A percentile compares a stretch with the other conserved stretches of the same genome.
Evolutionary conservation across 2,797 vertebrate genomes (phyloP).

Genomic region (Peromyscus attwateri): DNA sequence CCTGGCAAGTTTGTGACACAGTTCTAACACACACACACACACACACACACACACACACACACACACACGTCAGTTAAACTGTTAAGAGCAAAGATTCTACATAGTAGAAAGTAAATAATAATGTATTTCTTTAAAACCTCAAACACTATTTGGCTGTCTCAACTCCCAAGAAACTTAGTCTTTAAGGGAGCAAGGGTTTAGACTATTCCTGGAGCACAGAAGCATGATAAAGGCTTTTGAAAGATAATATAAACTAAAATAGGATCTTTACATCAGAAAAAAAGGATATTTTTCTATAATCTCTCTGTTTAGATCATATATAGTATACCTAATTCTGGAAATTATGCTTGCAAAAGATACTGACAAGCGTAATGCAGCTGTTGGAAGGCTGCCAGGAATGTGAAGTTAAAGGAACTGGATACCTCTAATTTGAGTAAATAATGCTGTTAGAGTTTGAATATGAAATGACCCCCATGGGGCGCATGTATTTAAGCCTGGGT

Average conservation of each 20-base stretch:
- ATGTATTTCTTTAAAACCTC: constrained; percentile 27
- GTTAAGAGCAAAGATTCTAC: background rate
- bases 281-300: background rate
- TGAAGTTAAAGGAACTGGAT: constrained; percentile 3
- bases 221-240: constrained; percentile 13
- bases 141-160: background rate
- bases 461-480: background rate
- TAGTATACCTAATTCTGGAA: constrained; percentile 53
- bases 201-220: constrained; percentile 42
- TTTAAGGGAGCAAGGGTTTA: constrained; percentile 12
- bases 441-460: background rate
- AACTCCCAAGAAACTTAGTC: constrained; percentile 46
- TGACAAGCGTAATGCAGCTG: background rate
- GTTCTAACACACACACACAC: background rate
- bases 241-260: constrained; percentile 54
- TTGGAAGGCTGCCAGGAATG: background rate
- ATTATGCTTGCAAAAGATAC: constrained; percentile 39
- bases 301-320: constrained; percentile 37
- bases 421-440: constrained; percentile 22
- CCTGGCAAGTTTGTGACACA: background rate
- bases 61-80: background rate
- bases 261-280: constrained; percentile 26
- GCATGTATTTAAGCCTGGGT: background rate
- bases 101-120: background rate
- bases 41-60: background rate